phyloP scores from a whole-genome alignment of 2,888 invertebrate species.

The Drosophila algonquin region DNA sequence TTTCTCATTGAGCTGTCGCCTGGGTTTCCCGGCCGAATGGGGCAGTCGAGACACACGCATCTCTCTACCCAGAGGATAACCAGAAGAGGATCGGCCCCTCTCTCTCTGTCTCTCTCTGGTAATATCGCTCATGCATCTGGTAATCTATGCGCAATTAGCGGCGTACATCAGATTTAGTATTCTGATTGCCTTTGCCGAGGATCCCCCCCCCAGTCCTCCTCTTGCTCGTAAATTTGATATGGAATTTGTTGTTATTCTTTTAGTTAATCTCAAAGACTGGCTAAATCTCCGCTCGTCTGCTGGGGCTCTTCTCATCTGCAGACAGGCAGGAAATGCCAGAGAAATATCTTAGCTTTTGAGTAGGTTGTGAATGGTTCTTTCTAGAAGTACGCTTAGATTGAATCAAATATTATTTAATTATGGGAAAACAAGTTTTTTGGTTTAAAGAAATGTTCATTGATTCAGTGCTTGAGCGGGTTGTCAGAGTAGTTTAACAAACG shows the following conservation, averaged over 20 bases:
- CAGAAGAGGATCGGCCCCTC: too few species aligned
- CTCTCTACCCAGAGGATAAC: neutral
- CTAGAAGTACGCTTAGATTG: too few species aligned
- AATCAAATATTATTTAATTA: too few species aligned
- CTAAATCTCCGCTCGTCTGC: neutral
- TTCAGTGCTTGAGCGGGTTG: too few species aligned
- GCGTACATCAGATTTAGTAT: conserved; percentile 80
- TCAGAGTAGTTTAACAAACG: too few species aligned
- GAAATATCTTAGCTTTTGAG: conserved; percentile 1
- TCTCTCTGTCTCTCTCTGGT: conserved; percentile 26
- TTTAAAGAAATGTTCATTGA: too few species aligned
- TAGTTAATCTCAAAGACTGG: conserved; percentile 22
- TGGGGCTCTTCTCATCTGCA: neutral
- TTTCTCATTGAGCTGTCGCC: conserved; percentile 80
- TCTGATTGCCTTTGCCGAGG: conserved; percentile 71
- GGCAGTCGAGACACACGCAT: conserved; percentile 18
- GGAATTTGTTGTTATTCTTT: conserved; percentile 40
- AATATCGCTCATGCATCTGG: conserved; percentile 79
- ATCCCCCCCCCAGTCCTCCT: neutral
- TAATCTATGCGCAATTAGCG: conserved; percentile 81
- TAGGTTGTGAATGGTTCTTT: too few species aligned
- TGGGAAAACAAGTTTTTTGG: too few species aligned
- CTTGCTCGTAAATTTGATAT: conserved; percentile 66
- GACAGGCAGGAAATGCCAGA: conserved; percentile 20
- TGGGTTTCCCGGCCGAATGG: conserved; percentile 30